Conservation (phyloP, 2,113 vertebrate species). For the Xiphophorus maculatus region DNA sequence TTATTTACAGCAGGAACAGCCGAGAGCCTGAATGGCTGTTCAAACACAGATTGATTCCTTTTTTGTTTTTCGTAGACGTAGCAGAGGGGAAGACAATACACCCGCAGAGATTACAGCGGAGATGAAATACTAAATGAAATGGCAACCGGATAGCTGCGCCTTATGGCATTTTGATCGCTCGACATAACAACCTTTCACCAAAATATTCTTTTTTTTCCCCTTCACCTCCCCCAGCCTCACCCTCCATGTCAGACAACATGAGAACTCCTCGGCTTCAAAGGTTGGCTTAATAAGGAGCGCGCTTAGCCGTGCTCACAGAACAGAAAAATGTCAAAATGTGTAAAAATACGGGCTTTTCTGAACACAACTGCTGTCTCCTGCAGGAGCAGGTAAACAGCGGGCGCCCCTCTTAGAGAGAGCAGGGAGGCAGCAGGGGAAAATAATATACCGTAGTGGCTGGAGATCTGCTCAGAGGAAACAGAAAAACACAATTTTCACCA, state of each 20-base stretch:
- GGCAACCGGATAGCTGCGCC: conserved; percentile 50
- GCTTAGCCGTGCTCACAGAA: conserved; percentile 29
- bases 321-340: conserved; percentile 59
- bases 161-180: conserved; percentile 46
- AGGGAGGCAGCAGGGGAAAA: conserved; percentile 7
- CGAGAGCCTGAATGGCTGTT: conserved; percentile 43
- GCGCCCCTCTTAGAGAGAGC: conserved; percentile 4
- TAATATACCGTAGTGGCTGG: background rate
- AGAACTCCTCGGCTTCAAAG: conserved; percentile 58
- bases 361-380: conserved; percentile 28
- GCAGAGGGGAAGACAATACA: conserved; percentile 21
- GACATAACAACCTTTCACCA: conserved; percentile 39
- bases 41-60: conserved; percentile 49
- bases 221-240: conserved; percentile 35
- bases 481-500: background rate
- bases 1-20: conserved; percentile 43
- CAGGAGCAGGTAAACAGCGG: conserved; percentile 8
- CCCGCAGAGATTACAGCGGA: conserved; percentile 46
- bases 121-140: conserved; percentile 62
- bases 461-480: background rate
- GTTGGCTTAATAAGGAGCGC: conserved; percentile 63
- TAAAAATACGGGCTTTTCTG: conserved; percentile 28
- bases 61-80: conserved; percentile 36
- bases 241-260: conserved; percentile 55
- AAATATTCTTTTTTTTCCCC: conserved; percentile 27